Conservation (phyloP, 2,797 vertebrate genomes). For the Sebastolobus altivelis region DNA sequence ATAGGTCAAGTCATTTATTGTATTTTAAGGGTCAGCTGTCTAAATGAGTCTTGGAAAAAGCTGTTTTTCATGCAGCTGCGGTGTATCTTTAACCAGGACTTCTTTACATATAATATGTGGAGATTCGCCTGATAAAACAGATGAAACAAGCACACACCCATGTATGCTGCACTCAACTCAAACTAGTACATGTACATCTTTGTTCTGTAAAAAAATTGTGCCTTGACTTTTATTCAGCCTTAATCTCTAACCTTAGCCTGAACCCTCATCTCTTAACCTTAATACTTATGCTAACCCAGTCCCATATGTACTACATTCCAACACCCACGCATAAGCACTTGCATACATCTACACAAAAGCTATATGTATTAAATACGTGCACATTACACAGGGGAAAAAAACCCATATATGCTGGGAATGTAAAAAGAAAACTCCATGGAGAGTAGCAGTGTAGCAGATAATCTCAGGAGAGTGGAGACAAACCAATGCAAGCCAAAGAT, state of each 20-base stretch:
- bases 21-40: constrained; percentile 56
- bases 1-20: constrained; percentile 53
- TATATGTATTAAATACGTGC: not conserved
- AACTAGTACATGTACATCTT: constrained; percentile 24
- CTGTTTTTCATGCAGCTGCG: constrained; percentile 24
- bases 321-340: not conserved
- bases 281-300: not conserved
- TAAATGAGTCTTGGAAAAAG: constrained; percentile 36
- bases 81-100: constrained; percentile 16
- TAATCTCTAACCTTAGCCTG: constrained; percentile 39
- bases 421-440: constrained; percentile 9
- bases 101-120: constrained; percentile 5
- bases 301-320: constrained; percentile 22
- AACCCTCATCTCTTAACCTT: constrained; percentile 37
- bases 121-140: constrained; percentile 30
- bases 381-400: not conserved
- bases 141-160: constrained; percentile 22
- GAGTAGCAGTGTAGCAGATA: not conserved
- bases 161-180: not conserved
- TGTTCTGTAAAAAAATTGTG: constrained; percentile 19
- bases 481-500: not conserved
- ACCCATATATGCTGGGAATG: not conserved
- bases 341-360: constrained; percentile 11
- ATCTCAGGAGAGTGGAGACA: constrained; percentile 5
- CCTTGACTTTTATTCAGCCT: constrained; percentile 41